Conservation (phyloP, 2,113 vertebrate genomes). For the Entomyzon cyanotis region DNA sequence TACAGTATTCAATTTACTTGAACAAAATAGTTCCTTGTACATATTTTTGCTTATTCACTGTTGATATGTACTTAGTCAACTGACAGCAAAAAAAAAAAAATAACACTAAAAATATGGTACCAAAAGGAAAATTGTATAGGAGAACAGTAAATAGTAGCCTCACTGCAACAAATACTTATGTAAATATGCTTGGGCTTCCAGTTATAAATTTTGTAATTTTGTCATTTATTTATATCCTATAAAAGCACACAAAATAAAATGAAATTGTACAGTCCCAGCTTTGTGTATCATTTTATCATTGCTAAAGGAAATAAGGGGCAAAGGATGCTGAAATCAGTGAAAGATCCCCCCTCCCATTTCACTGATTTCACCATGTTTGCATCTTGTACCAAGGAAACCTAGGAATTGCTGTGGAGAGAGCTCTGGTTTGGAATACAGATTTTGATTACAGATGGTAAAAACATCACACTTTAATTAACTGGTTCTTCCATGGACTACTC, state of each 20-base stretch:
- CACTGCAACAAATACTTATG: slow-evolving; percentile 87
- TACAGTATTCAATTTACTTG: slow-evolving; percentile 93
- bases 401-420: not conserved
- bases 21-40: slow-evolving; percentile 88
- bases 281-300: slow-evolving; percentile 49
- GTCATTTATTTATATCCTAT: slow-evolving; percentile 99
- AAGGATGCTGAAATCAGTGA: not conserved
- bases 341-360: not conserved
- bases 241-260: slow-evolving; percentile 98
- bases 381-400: not conserved
- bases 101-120: slow-evolving; percentile 86
- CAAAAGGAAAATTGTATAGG: slow-evolving; percentile 85
- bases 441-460: not conserved
- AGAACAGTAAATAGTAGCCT: slow-evolving; percentile 81
- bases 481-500: not conserved
- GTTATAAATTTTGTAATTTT: slow-evolving; percentile 98
- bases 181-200: slow-evolving; percentile 99
- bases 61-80: slow-evolving; percentile 93
- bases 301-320: not conserved
- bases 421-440: not conserved
- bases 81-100: slow-evolving; percentile 72
- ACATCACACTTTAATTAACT: not conserved
- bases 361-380: not conserved
- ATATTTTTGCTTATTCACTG: slow-evolving; percentile 98
- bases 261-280: slow-evolving; percentile 86